These are phyloP conservation scores for Heliconius hortense DNA, from an alignment of 2,888 invertebrate species.

Conservation along the genomic window DNA sequence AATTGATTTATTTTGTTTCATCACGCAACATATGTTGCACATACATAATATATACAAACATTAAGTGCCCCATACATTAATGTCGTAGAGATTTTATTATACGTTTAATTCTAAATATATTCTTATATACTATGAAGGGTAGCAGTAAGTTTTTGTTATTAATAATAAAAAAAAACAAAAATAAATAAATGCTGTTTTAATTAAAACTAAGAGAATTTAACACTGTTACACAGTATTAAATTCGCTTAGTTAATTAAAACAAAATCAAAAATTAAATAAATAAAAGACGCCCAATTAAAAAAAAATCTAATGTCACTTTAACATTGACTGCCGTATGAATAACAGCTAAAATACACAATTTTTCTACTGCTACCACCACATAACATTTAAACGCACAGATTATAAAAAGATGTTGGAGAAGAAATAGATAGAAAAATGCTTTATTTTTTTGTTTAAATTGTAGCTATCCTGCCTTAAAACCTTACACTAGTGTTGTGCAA, in stretches of 20 bases:
- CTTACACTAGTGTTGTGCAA: neutral
- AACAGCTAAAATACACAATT: neutral
- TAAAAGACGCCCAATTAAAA: neutral
- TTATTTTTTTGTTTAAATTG: neutral
- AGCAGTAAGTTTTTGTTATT: neutral
- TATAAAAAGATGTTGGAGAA: neutral
- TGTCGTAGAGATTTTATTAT: neutral
- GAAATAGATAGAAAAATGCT: conserved; percentile 9
- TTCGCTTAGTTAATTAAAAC: neutral
- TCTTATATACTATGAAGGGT: neutral
- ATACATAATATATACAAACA: conserved; percentile 24
- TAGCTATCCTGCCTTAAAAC: neutral
- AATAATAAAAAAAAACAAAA: too few relatives aligned
- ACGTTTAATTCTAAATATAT: neutral
- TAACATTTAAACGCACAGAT: conserved; percentile 3
- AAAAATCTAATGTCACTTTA: neutral
- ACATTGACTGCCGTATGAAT: neutral
- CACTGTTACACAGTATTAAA: neutral
- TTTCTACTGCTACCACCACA: neutral
- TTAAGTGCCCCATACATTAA: neutral
- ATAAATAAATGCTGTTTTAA: too few relatives aligned
- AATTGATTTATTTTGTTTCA: conserved; percentile 42
- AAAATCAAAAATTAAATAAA: neutral
- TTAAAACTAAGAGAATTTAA: too few relatives aligned
- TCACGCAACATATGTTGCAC: conserved; percentile 20